phyloP scores from a whole-genome alignment of 2,888 invertebrate genomes.

The Lithophane socia region DNA sequence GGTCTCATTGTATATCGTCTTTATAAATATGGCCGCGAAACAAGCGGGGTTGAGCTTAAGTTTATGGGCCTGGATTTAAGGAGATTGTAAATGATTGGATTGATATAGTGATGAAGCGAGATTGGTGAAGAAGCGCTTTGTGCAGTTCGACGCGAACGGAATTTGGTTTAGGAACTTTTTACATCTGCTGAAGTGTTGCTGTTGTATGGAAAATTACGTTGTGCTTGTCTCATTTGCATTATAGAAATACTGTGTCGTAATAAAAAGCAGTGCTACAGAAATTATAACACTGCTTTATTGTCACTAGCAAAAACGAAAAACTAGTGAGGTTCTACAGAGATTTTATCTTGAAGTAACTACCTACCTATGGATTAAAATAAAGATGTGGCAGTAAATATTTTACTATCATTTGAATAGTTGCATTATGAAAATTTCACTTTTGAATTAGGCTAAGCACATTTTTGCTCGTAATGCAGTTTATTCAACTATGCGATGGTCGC shows the following conservation, averaged over 20 bases:
- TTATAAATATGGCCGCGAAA: conserved; percentile 67
- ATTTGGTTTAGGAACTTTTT: not conserved
- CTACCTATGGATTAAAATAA: not conserved
- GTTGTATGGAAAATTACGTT: not conserved
- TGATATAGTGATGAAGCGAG: not conserved
- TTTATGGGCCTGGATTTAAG: conserved; percentile 40
- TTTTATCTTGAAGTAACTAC: not conserved
- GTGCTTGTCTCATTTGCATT: not conserved
- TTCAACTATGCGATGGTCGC: not conserved
- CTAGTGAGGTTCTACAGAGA: not conserved
- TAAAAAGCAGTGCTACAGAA: not conserved
- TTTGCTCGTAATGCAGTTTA: not conserved
- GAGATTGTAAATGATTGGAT: conserved; percentile 16
- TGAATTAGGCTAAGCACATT: not conserved
- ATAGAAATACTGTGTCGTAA: not conserved
- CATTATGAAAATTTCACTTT: not conserved
- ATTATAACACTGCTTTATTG: too few relatives aligned
- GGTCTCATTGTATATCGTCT: conserved; percentile 73
- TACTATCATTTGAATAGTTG: too few relatives aligned
- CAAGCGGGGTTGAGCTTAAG: conserved; percentile 50
- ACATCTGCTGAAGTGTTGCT: not conserved
- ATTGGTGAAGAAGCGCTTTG: not conserved
- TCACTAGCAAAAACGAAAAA: not conserved
- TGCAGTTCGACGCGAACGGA: not conserved
- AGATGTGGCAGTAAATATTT: not conserved